Evolutionary conservation across 1,140 invertebrate genomes (phyloP), one percentile per base, ranked within the genome.

Genomic region (Anastrepha ludens): DNA sequence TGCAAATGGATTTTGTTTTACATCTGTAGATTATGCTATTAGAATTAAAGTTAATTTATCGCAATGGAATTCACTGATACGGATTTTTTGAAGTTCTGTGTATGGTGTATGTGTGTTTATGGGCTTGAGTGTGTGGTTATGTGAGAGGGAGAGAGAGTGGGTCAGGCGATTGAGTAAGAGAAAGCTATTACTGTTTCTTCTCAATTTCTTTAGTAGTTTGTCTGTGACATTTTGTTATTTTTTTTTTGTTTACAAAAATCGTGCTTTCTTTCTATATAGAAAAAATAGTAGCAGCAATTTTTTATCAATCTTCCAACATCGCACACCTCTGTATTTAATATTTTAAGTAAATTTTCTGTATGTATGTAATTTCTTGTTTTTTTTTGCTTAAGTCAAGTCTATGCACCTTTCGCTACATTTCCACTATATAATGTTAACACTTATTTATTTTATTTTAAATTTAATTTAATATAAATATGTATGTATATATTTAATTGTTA

Each of bases 341-440:
- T 7, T 29, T 81, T 81, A 81, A 81, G 74, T 81, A 6, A 55
- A n/a, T 29, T 9, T 39, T 41, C 65, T 67, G 20, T 41, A 3
- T 29, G 13, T 74, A 8, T n/a, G 15, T 11, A 50, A n/a, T 87
- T 81, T 81, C 20, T 78, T n/a, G n/a, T 41, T 74, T 85, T 59
- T 47, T 62, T 15, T 62, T 65, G 20, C 67, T 88, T 86, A 86
- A 88, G 55, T 86, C 59, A 81, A 39, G 41, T 88, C 29, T 88
- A 74, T 86, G 65, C 67, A 58, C 59, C 59, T 64, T 65, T 47
- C 39, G 55, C 85, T 86, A 86, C n/a, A 86, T 86, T 62, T 86
- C 62, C 85, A 60, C 58, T 86, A 86, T 39, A 86, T 86, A 86
- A 39, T 62, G 58, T 65, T 86, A 86, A 62, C 85, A 86, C 50